Conservation (phyloP, 2,113 vertebrate species). For the Oreocharis arfaki region DNA sequence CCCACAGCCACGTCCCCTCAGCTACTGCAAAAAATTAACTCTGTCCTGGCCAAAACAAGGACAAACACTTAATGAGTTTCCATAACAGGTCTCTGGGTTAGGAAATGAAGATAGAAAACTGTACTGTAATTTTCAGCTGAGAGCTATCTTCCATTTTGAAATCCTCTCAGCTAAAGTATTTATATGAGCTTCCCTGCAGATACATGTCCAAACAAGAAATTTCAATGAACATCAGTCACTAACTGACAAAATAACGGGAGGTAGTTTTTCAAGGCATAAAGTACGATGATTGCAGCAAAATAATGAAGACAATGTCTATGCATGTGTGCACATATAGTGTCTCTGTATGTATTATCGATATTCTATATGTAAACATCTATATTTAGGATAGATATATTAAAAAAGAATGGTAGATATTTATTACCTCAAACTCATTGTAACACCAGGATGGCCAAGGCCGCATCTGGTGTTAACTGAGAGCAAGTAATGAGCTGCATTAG, state of each 20-base stretch:
- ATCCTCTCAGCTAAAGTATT: background rate
- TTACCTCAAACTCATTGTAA: background rate
- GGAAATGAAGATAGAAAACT: background rate
- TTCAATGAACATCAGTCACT: background rate
- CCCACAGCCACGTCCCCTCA: background rate
- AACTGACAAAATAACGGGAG: background rate
- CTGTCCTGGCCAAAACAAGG: background rate
- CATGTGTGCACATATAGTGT: background rate
- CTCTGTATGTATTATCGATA: background rate
- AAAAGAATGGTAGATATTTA: background rate
- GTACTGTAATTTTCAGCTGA: background rate
- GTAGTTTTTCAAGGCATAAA: background rate
- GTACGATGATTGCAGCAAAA: background rate
- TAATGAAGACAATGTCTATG: background rate
- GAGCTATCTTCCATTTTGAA: background rate
- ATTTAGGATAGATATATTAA: background rate
- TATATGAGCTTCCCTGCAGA: background rate
- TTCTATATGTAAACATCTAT: background rate
- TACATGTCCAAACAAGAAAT: background rate
- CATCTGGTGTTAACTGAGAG: background rate
- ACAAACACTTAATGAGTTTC: background rate
- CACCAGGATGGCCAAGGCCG: fast-evolving
- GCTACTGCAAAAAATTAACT: background rate
- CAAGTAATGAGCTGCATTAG: background rate
- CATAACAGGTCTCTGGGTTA: background rate